A percentile compares a stretch with the other conserved stretches of the same genome.
phyloP scores from a whole-genome alignment of 2,888 invertebrate genomes.

The Pristionchus japonicus region DNA sequence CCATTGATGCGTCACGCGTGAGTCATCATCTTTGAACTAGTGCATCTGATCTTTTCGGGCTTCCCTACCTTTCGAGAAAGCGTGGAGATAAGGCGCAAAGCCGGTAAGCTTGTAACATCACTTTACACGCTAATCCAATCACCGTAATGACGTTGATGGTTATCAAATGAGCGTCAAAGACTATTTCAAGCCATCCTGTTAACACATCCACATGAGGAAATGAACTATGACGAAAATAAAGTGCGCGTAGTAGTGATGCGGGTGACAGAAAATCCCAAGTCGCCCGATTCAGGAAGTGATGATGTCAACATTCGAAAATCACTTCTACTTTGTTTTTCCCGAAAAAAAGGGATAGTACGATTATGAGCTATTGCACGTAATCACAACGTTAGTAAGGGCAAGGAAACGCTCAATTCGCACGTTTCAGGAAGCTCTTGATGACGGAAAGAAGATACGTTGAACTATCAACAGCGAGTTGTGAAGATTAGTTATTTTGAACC shows the following conservation, averaged over 20 bases:
- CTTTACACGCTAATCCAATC: neutral
- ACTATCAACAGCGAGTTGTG: neutral
- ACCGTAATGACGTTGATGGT: neutral
- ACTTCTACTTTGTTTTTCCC: no score
- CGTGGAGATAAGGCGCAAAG: neutral
- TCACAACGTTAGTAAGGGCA: neutral
- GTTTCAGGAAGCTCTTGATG: neutral
- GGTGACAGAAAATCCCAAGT: no score
- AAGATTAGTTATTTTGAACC: neutral
- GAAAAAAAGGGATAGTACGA: neutral
- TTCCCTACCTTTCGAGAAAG: neutral
- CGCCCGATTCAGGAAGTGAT: no score
- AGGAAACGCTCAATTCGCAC: neutral
- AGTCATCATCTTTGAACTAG: neutral
- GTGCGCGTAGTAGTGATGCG: no score
- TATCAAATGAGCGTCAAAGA: neutral
- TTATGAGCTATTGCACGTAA: neutral
- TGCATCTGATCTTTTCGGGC: neutral
- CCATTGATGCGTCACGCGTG: neutral
- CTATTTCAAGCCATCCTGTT: neutral
- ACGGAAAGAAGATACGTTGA: neutral
- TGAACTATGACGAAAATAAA: no score
- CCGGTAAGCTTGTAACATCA: neutral
- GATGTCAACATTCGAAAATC: no score
- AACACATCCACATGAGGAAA: neutral